Conservation (phyloP, 2,888 invertebrate genomes). For the Lagria hirta region DNA sequence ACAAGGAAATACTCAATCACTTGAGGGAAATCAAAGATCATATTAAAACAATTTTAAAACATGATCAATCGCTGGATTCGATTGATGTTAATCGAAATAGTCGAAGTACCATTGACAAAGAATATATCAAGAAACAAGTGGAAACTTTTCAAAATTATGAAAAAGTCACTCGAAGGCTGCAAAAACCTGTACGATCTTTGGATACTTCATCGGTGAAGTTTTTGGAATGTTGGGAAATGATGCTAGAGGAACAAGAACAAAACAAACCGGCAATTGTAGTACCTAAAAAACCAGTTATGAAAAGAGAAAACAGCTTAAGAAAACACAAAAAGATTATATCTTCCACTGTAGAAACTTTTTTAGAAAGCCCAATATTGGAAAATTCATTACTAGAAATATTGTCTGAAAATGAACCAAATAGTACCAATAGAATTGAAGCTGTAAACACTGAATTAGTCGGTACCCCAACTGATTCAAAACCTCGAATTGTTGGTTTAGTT, state of each 20-base stretch:
- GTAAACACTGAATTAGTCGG: conserved; percentile 9
- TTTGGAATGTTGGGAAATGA: conserved; percentile 38
- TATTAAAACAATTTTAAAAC: conserved; percentile 32
- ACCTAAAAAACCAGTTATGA: conserved; percentile 17
- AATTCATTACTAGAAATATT: background rate
- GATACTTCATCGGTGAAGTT: conserved; percentile 34
- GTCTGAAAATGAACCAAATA: conserved; percentile 1
- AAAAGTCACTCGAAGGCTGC: conserved; percentile 1
- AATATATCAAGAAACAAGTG: conserved; percentile 35
- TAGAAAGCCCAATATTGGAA: conserved; percentile 23
- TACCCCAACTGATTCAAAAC: conserved; percentile 19
- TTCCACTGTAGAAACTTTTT: conserved; percentile 36
- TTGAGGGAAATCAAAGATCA: conserved; percentile 31
- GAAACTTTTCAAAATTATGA: conserved; percentile 28
- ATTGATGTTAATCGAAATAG: conserved; percentile 18
- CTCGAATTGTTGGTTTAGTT: conserved; percentile 34
- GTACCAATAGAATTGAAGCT: background rate
- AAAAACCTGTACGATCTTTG: conserved; percentile 27
- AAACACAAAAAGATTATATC: conserved; percentile 37
- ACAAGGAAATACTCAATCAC: conserved; percentile 35
- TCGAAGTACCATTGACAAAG: conserved; percentile 28
- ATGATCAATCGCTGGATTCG: conserved; percentile 32
- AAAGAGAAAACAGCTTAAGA: conserved; percentile 25
- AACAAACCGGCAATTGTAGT: conserved; percentile 11
- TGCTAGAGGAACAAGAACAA: conserved; percentile 27